Evolutionary conservation across 2,797 vertebrate genomes (phyloP), one percentile per base, ranked within the genome.

Genomic region (Coendou prehensilis): DNA sequence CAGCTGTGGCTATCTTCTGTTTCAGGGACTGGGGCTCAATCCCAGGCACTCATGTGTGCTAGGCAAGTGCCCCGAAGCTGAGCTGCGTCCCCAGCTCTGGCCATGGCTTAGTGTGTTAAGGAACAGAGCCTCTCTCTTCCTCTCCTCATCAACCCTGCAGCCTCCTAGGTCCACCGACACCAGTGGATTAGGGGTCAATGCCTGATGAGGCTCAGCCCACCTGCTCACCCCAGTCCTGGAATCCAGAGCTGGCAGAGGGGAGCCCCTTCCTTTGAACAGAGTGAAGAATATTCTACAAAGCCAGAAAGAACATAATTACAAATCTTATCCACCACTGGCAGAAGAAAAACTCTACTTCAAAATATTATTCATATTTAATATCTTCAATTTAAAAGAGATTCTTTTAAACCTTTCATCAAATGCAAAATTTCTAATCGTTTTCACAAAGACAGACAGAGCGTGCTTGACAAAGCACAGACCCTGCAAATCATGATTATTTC

Each of bases 331-430:
- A 52, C 30, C 47, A 23, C 45, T 37, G 23, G 15, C 59, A 56
- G 67, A 63, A 57, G 56, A 76, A 64, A 82, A 67, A 4, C 59
- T 30, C 54, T 22, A 11, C 86, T 75, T 71, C 52, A 84, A 56
- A 80, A 85, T 75, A 84, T n/a, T 79, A 87, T 69, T 94, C 52
- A 87, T 63, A 56, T 94, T 87, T 67, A 91, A 50, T 61, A 22
- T 59, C 81, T 95, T 82, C 30, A 47, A 82, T 81, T 92, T 87
- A 63, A 94, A 92, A 89, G 56, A 9, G 52, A 69, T 52, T 83
- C 75, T 93, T 69, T 90, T 57, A 89, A 94, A 91, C 81, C 93
- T 96, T 96, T 96, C 94, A 96, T 95, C 97, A 93, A 79, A 95
- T 90, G 87, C 91, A 93, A 93, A 94, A 57, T 69, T 57, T 87